Conservation (phyloP, 2,113 vertebrate species). For the Ictalurus furcatus region DNA sequence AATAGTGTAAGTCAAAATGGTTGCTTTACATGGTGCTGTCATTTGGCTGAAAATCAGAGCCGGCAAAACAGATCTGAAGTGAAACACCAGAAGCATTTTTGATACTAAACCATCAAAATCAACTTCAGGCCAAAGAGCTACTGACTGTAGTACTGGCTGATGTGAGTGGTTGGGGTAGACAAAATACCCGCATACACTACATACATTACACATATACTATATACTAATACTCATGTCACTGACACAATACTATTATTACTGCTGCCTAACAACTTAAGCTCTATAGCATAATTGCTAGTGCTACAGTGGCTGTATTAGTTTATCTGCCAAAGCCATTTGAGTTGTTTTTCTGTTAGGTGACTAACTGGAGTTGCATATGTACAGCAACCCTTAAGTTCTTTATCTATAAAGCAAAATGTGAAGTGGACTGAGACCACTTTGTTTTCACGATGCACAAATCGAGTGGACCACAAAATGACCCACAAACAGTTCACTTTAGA, state of each 20-base stretch:
- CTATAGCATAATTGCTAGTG: not conserved
- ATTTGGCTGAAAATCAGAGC: too few species aligned
- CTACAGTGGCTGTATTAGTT: too few species aligned
- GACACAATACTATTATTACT: too few species aligned
- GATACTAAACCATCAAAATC: not conserved
- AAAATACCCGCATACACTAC: too few species aligned
- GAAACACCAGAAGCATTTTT: too few species aligned
- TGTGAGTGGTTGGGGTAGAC: too few species aligned
- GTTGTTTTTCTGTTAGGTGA: too few species aligned
- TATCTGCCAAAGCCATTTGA: not conserved
- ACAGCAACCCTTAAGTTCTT: not conserved
- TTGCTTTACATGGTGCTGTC: too few species aligned
- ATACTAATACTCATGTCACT: too few species aligned
- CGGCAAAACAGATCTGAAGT: too few species aligned
- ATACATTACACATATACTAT: too few species aligned
- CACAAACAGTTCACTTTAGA: not conserved
- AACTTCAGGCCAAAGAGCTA: not conserved
- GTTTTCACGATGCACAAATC: not conserved
- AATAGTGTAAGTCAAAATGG: too few species aligned
- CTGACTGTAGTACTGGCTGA: not conserved
- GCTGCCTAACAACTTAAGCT: not conserved
- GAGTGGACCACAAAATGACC: not conserved
- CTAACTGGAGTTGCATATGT: not conserved
- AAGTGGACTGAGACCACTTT: not conserved
- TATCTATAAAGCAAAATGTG: not conserved